These are phyloP conservation scores for Formicarius rufipectus DNA, from an alignment of 2,113 vertebrate genomes.

Conservation along the genomic window DNA sequence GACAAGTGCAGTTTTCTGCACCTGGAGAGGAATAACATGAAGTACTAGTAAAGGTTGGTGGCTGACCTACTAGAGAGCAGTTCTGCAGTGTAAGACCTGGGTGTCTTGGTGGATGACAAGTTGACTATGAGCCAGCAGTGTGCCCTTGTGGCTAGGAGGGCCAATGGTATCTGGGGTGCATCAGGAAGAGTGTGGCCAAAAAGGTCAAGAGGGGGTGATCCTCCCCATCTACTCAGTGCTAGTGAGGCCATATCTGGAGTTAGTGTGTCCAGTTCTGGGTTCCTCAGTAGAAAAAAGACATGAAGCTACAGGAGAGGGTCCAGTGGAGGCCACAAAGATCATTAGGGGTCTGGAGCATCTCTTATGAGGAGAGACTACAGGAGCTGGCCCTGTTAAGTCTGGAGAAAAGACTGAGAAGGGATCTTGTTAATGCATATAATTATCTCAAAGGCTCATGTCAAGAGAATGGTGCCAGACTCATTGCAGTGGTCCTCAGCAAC, in stretches of 20 bases:
- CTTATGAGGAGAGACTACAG: neutral
- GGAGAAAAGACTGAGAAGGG: neutral
- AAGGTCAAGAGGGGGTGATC: neutral
- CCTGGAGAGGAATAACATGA: neutral
- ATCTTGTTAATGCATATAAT: neutral
- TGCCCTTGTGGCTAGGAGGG: neutral
- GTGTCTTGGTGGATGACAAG: neutral
- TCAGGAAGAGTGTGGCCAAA: accelerated
- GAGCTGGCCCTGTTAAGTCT: neutral
- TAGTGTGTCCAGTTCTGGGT: neutral
- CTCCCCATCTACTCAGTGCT: neutral
- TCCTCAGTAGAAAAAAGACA: neutral
- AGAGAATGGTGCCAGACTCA: neutral
- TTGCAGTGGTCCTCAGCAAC: accelerated
- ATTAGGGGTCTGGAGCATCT: neutral
- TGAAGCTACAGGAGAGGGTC: neutral
- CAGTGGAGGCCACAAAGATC: accelerated
- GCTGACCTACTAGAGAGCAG: neutral
- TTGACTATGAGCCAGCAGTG: neutral
- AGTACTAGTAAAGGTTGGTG: neutral
- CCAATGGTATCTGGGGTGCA: neutral
- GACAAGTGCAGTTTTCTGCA: neutral
- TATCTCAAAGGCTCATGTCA: neutral
- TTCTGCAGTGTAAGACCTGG: neutral
- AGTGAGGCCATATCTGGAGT: neutral